These are phyloP conservation scores for Chloroclystis v-ata DNA, from an alignment of 2,888 invertebrate species.

Conservation along the genomic window DNA sequence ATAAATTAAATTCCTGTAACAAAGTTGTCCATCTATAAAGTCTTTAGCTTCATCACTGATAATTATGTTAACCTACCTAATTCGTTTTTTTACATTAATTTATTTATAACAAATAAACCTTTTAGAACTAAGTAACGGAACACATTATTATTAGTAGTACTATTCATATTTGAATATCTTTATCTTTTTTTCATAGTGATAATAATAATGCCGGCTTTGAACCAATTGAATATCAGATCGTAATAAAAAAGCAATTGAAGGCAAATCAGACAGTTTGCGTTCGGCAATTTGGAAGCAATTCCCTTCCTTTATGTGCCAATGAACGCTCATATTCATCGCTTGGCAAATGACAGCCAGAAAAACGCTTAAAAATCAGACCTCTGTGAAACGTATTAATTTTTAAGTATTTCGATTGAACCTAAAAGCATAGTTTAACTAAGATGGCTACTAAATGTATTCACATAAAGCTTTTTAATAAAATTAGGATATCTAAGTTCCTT, in stretches of 20 bases:
- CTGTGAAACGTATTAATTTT: neutral
- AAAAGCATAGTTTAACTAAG: neutral
- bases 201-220: conserved; percentile 6
- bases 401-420: neutral
- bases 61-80: too few relatives aligned
- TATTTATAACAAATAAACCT: too few relatives aligned
- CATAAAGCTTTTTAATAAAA: too few relatives aligned
- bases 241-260: conserved; percentile 32
- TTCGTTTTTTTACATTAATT: too few relatives aligned
- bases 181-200: neutral
- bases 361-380: conserved; percentile 15
- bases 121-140: too few relatives aligned
- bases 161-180: too few relatives aligned
- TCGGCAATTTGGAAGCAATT: conserved; percentile 36
- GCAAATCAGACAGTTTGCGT: conserved; percentile 39
- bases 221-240: conserved; percentile 24
- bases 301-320: conserved; percentile 38
- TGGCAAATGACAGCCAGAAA: conserved; percentile 32
- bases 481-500: too few relatives aligned
- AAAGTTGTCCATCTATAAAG: too few relatives aligned
- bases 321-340: conserved; percentile 34
- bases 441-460: too few relatives aligned
- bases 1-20: too few relatives aligned
- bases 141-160: too few relatives aligned
- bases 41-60: too few relatives aligned